Percentiles rank a stretch among this genome's conserved stretches.
phyloP scores from a whole-genome alignment of 2,888 invertebrate genomes.

The Invenusta paracnida region DNA sequence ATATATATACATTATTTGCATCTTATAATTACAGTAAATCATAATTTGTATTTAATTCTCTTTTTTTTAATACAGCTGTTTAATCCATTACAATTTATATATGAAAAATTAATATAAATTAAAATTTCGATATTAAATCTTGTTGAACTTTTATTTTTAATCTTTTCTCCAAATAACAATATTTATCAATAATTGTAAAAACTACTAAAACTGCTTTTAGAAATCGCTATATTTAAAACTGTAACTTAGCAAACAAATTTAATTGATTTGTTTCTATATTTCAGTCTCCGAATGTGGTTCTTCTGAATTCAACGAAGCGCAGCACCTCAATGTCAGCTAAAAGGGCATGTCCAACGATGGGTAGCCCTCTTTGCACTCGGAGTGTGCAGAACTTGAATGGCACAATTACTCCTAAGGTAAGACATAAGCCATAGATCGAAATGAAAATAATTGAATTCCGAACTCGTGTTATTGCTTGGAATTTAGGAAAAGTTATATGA shows the following conservation, averaged over 20 bases:
- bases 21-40: no score
- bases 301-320: neutral
- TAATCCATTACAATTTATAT: no score
- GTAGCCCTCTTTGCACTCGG: neutral
- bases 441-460: neutral
- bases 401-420: neutral
- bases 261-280: neutral
- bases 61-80: no score
- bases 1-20: no score
- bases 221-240: neutral
- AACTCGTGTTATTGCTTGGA: neutral
- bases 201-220: neutral
- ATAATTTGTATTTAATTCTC: no score
- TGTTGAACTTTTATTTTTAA: no score
- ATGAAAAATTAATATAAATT: no score
- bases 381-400: neutral
- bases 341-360: neutral
- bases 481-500: neutral
- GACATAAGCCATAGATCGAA: neutral
- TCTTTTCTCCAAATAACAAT: no score
- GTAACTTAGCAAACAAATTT: neutral
- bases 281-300: neutral
- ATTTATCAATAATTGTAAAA: no score
- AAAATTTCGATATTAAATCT: no score
- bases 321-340: constrained; percentile 12